Conservation (phyloP, 2,113 vertebrate genomes). For the Uria aalge region DNA sequence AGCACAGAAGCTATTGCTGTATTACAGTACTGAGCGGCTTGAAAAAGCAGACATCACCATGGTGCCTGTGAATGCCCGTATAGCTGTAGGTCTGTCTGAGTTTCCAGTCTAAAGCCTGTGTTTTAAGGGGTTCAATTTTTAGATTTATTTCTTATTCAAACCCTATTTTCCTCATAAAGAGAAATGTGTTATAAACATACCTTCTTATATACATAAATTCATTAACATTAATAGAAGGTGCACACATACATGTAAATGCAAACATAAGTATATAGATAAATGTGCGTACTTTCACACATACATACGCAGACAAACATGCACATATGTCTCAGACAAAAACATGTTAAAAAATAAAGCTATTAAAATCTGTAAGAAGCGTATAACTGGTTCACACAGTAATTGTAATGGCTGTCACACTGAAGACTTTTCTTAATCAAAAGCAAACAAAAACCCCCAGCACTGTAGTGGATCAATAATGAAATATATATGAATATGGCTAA, state of each 20-base stretch:
- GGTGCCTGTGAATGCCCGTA: not conserved
- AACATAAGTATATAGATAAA: not conserved
- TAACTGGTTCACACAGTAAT: not conserved
- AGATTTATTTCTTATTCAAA: not conserved
- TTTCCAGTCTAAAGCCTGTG: not conserved
- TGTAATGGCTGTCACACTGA: not conserved
- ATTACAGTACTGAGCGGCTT: not conserved
- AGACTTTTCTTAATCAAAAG: not conserved
- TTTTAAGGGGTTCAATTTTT: not conserved
- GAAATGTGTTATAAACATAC: not conserved
- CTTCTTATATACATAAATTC: not conserved
- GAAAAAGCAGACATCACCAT: not conserved
- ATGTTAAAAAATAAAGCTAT: not conserved
- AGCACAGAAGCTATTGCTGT: not conserved
- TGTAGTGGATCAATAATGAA: not conserved
- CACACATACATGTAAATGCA: fast-evolving
- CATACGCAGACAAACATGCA: not conserved
- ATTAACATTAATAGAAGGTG: not conserved
- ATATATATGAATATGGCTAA: not conserved
- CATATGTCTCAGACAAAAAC: not conserved
- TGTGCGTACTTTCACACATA: not conserved
- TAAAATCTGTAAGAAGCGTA: not conserved
- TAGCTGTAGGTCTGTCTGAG: not conserved
- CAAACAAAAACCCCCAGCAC: not conserved
- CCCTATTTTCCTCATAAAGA: not conserved